These are phyloP conservation scores for Caenorhabditis sp. DNA, from an alignment of 2,888 invertebrate genomes.

Conservation along the genomic window DNA sequence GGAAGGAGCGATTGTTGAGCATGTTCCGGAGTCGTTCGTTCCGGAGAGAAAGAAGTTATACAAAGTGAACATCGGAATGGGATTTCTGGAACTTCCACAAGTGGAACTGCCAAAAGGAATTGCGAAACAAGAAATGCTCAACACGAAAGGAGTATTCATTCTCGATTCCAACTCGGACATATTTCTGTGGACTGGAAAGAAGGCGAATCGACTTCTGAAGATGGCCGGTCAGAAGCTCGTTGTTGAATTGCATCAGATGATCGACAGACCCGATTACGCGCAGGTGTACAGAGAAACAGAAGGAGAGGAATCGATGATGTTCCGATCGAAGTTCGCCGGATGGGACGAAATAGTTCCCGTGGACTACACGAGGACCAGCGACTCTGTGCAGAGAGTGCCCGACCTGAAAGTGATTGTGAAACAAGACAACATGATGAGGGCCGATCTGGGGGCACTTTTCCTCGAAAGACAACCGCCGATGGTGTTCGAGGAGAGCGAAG, in stretches of 20 bases:
- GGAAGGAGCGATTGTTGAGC: constrained; percentile 81
- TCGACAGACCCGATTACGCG: constrained; percentile 88
- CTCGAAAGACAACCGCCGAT: constrained; percentile 93
- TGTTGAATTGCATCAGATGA: constrained; percentile 92
- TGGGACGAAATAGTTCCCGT: constrained; percentile 99
- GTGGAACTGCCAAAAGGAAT: constrained; percentile 80
- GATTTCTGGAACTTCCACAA: constrained; percentile 97
- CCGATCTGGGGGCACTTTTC: constrained; percentile 94
- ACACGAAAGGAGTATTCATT: constrained; percentile 94
- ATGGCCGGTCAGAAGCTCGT: constrained; percentile 77
- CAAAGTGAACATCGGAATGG: constrained; percentile 94
- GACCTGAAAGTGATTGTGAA: constrained; percentile 86
- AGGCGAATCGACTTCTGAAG: constrained; percentile 86
- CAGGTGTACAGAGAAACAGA: constrained; percentile 82
- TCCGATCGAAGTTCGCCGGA: constrained; percentile 95
- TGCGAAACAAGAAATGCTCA: constrained; percentile 84
- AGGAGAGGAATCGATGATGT: constrained; percentile 84
- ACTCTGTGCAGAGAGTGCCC: constrained; percentile 96
- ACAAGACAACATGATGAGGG: constrained; percentile 83
- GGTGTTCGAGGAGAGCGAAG: constrained; percentile 80
- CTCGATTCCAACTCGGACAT: constrained; percentile 89
- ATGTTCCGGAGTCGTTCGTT: constrained; percentile 82
- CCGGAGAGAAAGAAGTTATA: constrained; percentile 73
- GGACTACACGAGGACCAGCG: constrained; percentile 97
- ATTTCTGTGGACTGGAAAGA: constrained; percentile 89